A percentile compares a stretch with the other conserved stretches of the same genome.
These are phyloP conservation scores for Anseranas semipalmata DNA, from an alignment of 2,113 vertebrate genomes.

Conservation along the genomic window DNA sequence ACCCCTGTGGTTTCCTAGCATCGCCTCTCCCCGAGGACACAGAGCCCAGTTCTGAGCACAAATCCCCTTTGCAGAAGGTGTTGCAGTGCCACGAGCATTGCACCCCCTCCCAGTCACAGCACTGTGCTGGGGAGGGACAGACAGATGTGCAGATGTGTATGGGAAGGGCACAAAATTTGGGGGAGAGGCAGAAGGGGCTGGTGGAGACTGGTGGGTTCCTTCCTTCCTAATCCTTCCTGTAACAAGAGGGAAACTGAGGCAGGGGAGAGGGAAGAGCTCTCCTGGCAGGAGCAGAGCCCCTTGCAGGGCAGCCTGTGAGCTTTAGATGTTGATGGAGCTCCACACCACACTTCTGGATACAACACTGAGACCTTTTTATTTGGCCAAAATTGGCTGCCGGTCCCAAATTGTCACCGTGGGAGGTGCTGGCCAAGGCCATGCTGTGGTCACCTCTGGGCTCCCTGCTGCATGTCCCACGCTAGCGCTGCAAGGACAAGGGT, in stretches of 20 bases:
- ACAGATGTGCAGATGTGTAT: not conserved
- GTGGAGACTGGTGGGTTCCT: not conserved
- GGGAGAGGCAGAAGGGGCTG: not conserved
- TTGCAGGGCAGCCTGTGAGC: not conserved
- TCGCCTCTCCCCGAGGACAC: not conserved
- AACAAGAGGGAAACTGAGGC: not conserved
- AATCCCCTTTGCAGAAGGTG: not conserved
- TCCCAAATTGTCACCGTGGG: not conserved
- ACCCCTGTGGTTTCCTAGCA: not conserved
- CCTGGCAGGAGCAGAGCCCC: not conserved
- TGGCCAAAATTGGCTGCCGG: not conserved
- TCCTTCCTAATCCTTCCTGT: not conserved
- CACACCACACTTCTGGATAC: not conserved
- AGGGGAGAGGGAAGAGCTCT: not conserved
- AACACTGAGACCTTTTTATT: not conserved
- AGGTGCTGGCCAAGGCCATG: not conserved
- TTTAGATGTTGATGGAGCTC: not conserved
- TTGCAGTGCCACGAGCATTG: not conserved
- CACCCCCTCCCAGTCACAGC: not conserved
- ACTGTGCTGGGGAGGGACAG: not conserved
- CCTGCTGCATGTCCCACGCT: not conserved
- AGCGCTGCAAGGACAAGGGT: fast-evolving
- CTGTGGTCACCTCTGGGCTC: not conserved
- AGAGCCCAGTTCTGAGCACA: not conserved
- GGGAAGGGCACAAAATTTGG: not conserved